Evolutionary conservation across 2,113 vertebrate genomes (phyloP).

Genomic region (Silurus asotus): DNA sequence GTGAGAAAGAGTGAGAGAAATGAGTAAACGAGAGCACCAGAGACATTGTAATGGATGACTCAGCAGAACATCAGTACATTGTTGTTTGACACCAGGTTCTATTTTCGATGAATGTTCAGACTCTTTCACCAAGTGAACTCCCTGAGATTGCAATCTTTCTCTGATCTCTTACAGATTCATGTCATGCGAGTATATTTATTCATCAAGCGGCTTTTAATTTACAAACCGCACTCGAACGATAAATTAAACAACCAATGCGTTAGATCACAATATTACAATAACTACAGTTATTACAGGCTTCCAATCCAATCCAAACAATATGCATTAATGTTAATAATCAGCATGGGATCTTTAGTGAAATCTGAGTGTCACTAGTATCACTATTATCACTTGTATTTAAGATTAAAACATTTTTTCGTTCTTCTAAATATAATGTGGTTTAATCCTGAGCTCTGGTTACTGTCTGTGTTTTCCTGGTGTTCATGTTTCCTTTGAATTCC

Average conservation of each 20-base stretch:
- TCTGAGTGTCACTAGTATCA: not conserved
- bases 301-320: not conserved
- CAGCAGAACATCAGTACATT: slow-evolving; percentile 36
- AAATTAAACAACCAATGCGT: no score
- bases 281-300: not conserved
- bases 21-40: no score
- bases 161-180: not conserved
- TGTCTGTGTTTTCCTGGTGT: not conserved
- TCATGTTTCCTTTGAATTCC: not conserved
- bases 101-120: not conserved
- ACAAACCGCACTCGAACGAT: no score
- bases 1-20: not conserved
- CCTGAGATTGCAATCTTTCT: not conserved
- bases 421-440: not conserved
- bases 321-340: not conserved
- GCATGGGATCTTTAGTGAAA: not conserved
- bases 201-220: no score
- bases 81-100: not conserved
- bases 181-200: not conserved
- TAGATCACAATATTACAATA: no score
- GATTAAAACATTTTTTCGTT: not conserved
- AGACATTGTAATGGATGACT: slow-evolving; percentile 13
- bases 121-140: not conserved
- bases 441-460: not conserved
- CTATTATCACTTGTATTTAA: not conserved